phyloP scores from a whole-genome alignment of 2,888 invertebrate genomes.

The Drosophila cyrtoloma region DNA sequence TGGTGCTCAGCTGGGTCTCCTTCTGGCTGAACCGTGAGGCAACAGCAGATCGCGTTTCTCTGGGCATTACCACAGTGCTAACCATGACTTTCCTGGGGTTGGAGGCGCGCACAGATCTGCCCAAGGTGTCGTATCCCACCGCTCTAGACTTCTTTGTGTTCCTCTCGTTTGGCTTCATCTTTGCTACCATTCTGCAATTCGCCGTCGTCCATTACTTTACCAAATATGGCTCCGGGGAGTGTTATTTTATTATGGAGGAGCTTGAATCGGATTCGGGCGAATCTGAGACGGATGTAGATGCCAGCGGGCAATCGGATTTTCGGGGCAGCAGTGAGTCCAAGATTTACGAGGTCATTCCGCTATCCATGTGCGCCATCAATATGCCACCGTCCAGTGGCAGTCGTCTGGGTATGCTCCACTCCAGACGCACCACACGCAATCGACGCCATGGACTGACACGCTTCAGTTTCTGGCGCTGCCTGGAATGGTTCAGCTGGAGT shows the following conservation, averaged over 20 bases:
- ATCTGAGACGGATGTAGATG: constrained; percentile 85
- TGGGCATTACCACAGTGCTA: constrained; percentile 93
- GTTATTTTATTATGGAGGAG: constrained; percentile 89
- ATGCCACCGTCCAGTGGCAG: constrained; percentile 67
- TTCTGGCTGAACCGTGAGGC: constrained; percentile 95
- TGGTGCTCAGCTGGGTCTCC: constrained; percentile 95
- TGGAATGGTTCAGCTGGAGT: constrained; percentile 70
- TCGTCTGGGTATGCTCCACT: constrained; percentile 64
- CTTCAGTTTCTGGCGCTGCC: constrained; percentile 68
- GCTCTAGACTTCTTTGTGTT: constrained; percentile 94
- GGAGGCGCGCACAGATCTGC: constrained; percentile 92
- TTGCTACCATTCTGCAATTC: constrained; percentile 93
- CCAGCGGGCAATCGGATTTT: constrained; percentile 75
- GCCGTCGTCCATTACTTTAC: constrained; percentile 94
- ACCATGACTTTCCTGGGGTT: constrained; percentile 94
- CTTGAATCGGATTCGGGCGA: constrained; percentile 87
- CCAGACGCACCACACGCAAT: constrained; percentile 58
- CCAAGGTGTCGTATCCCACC: constrained; percentile 94
- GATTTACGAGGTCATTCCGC: constrained; percentile 88
- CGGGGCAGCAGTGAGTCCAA: constrained; percentile 83
- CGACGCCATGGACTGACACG: constrained; percentile 58
- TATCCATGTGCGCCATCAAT: constrained; percentile 87
- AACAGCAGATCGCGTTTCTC: constrained; percentile 91
- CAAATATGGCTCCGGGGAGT: constrained; percentile 93
- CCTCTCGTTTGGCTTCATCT: constrained; percentile 92